Conservation (phyloP, 2,113 vertebrate genomes). For the Nettapus auritus region DNA sequence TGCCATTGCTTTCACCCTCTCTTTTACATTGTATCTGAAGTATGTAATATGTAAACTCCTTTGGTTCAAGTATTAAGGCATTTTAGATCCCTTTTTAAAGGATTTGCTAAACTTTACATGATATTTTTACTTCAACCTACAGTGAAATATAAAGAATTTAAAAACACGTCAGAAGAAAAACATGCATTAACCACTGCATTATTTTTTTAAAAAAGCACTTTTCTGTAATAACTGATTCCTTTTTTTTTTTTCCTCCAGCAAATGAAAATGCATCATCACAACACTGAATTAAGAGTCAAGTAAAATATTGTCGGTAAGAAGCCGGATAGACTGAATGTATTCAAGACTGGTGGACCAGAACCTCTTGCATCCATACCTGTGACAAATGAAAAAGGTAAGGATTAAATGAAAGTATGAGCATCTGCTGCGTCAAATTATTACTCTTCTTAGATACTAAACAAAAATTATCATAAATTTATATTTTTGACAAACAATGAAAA, state of each 20-base stretch:
- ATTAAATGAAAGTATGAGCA: background rate
- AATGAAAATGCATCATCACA: constrained; percentile 67
- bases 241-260: background rate
- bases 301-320: constrained; percentile 75
- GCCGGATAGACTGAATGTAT: constrained; percentile 49
- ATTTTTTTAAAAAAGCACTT: constrained; percentile 57
- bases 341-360: constrained; percentile 72
- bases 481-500: background rate
- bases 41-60: constrained; percentile 75
- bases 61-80: constrained; percentile 87
- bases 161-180: constrained; percentile 73
- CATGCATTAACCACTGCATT: constrained; percentile 77
- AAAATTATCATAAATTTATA: background rate
- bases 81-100: constrained; percentile 75
- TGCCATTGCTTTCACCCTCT: background rate
- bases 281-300: constrained; percentile 56
- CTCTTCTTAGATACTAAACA: background rate
- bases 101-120: constrained; percentile 65
- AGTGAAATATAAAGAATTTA: constrained; percentile 76
- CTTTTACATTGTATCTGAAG: background rate
- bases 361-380: constrained; percentile 91
- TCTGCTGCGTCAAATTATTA: background rate
- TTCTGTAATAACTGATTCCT: constrained; percentile 41
- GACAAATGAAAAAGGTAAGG: constrained; percentile 51
- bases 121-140: constrained; percentile 63